Evolutionary conservation across 2,113 vertebrate species (phyloP), one percentile per base, ranked within the genome.

Genomic region (Alaudala cheleensis): DNA sequence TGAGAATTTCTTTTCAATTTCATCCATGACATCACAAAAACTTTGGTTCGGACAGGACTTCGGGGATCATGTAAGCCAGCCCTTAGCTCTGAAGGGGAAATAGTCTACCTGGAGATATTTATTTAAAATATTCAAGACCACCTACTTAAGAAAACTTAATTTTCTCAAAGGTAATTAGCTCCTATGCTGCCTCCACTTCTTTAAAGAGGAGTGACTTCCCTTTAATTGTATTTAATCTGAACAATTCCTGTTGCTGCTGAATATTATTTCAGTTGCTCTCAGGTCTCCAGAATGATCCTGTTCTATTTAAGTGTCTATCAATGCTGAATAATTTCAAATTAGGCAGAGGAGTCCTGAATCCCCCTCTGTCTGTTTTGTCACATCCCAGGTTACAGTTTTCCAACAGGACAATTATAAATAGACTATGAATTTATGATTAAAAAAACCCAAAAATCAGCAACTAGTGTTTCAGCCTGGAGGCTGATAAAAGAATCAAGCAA

Each of bases 61-160:
- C 0, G 0, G 29, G 23, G 10, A 67, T 86, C 2, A 5, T 33
- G 28, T 67, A 45, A 72, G 24, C 17, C 18, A 74, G 13, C 7
- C 9, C 85, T 79, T 47, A 81, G 5, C 23, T 60, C 51, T 74
- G 37, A 66, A 71, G 17, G 11, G 79, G 18, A 67, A 79, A 12
- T 24, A 49, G 6, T 87, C 53, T 62, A 47, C 12, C 4, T 74
- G 53, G 22, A 51, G 23, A 23, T 42, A 50, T 11, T 66, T 84
- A 50, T 54, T 92, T 84, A 67, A 23, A 56, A 14, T 85, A 29
- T 70, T 90, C 5, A 14, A 25, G 16, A 33, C 44, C 29, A 45
- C 19, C 24, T 84, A 24, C 44, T 65, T 49, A 53, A 94, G 37
- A n/a, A 84, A 17, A 44, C 56, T 64, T 64, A 2, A 11, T 85